A percentile compares a stretch with the other conserved stretches of the same genome.
phyloP scores from a whole-genome alignment of 2,113 vertebrate species.

The Smithornis capensis region DNA sequence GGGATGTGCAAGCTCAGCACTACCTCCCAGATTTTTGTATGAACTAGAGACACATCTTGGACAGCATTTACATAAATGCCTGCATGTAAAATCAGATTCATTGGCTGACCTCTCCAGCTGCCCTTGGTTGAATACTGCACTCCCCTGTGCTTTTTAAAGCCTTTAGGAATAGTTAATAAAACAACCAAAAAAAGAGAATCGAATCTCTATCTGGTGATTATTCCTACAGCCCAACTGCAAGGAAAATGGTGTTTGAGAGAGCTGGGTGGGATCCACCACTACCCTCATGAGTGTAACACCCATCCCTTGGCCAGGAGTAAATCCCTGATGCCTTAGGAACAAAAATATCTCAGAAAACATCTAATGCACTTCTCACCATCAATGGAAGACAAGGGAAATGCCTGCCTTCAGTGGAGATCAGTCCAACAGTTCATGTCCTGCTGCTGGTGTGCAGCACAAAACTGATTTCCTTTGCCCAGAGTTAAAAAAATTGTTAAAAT shows the following conservation, averaged over 20 bases:
- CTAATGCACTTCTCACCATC: fast-evolving
- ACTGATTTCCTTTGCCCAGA: neutral
- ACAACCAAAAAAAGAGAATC: neutral
- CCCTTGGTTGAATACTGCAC: neutral
- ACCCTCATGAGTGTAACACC: neutral
- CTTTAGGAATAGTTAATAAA: neutral
- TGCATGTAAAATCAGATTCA: neutral
- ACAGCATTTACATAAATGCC: neutral
- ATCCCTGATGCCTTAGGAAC: neutral
- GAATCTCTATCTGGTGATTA: neutral
- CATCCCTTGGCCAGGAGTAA: neutral
- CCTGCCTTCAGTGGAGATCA: neutral
- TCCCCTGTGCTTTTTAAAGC: neutral
- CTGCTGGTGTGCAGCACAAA: neutral
- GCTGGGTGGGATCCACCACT: neutral
- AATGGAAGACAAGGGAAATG: neutral
- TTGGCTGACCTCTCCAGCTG: neutral
- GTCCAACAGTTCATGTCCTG: neutral
- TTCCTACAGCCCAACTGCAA: neutral
- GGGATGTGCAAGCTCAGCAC: fast-evolving
- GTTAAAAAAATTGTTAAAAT: neutral
- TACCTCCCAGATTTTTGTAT: neutral
- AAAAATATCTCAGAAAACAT: neutral
- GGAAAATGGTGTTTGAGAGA: neutral
- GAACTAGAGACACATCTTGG: neutral